These are phyloP conservation scores for Ctenopoma multispine DNA, from an alignment of 2,797 vertebrate genomes.

Conservation along the genomic window DNA sequence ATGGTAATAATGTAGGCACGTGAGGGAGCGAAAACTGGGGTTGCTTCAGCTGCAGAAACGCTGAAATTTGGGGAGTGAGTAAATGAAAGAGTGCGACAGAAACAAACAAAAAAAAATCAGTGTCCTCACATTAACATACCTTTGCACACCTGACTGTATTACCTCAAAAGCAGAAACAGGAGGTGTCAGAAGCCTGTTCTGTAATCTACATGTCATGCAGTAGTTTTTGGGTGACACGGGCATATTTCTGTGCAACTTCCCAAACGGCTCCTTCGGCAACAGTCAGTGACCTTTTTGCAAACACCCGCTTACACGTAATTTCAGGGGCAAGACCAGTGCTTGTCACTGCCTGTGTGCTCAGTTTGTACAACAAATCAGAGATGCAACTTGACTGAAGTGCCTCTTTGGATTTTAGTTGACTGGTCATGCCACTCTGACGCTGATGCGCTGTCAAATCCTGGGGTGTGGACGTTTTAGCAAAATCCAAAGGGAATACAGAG, in stretches of 20 bases:
- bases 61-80: constrained; percentile 31
- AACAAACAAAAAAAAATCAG: constrained; percentile 33
- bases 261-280: constrained; percentile 43
- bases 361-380: constrained; percentile 57
- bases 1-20: background rate
- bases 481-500: constrained; percentile 1
- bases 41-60: constrained; percentile 5
- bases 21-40: background rate
- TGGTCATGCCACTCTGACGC: constrained; percentile 39
- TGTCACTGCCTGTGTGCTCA: constrained; percentile 72
- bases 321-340: constrained; percentile 59
- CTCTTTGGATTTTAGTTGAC: constrained; percentile 43
- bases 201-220: constrained; percentile 66
- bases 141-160: constrained; percentile 21
- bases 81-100: constrained; percentile 67
- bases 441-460: constrained; percentile 43
- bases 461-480: constrained; percentile 18
- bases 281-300: constrained; percentile 60
- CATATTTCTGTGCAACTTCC: constrained; percentile 41
- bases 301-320: constrained; percentile 71
- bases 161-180: constrained; percentile 40
- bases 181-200: constrained; percentile 57
- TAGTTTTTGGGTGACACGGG: constrained; percentile 39
- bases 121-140: constrained; percentile 25
- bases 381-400: constrained; percentile 69